Evolutionary conservation across 2,888 invertebrate species (phyloP).

Genomic region (Conus canariensis): DNA sequence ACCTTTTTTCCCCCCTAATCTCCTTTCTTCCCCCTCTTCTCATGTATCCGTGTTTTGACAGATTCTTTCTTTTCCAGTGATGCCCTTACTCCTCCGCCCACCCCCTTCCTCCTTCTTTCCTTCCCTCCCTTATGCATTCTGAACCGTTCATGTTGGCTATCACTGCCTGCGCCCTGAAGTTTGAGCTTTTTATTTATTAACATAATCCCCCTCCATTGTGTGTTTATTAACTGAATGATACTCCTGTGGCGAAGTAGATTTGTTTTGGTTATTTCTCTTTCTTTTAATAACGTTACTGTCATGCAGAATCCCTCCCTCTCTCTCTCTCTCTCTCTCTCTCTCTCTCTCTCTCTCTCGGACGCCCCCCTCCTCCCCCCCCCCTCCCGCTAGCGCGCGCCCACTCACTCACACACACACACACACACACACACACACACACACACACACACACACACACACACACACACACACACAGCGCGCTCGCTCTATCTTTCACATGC

Average conservation of each 20-base stretch:
- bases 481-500: too few species aligned
- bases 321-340: not conserved
- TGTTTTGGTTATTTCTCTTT: not conserved
- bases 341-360: not conserved
- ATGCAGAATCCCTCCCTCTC: too few species aligned
- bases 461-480: too few species aligned
- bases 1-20: not conserved
- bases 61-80: too few species aligned
- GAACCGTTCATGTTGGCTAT: not conserved
- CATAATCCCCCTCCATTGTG: too few species aligned
- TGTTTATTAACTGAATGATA: too few species aligned
- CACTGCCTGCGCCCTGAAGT: not conserved
- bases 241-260: not conserved
- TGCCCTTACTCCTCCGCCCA: not conserved
- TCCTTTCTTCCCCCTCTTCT: not conserved
- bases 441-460: too few species aligned
- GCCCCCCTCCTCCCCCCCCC: not conserved
- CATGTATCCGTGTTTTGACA: too few species aligned
- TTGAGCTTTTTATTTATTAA: too few species aligned
- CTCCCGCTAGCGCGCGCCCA: not conserved
- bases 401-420: not conserved
- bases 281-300: too few species aligned
- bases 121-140: too few species aligned
- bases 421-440: conserved; percentile 3
- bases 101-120: not conserved